phyloP scores from a whole-genome alignment of 2,888 invertebrate genomes.

The Spisula solida region DNA sequence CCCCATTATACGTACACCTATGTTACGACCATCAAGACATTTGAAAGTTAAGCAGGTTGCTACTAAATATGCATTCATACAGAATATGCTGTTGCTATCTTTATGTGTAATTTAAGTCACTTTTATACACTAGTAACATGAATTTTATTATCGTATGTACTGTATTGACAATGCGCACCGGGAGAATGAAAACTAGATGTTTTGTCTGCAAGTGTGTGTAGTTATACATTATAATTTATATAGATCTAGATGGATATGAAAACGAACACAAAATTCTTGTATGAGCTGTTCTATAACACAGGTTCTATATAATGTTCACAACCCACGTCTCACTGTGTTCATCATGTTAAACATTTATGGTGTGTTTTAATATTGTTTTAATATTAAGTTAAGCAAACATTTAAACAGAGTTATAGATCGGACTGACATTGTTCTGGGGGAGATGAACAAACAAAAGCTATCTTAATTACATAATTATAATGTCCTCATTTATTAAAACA shows the following conservation, averaged over 20 bases:
- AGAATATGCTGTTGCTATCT: background rate
- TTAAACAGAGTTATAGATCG: background rate
- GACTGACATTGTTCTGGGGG: background rate
- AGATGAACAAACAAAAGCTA: background rate
- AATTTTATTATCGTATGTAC: background rate
- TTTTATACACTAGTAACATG: conserved; percentile 12
- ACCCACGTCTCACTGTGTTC: background rate
- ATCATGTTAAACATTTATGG: no score
- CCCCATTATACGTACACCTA: background rate
- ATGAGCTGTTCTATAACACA: no score
- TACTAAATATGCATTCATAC: conserved; percentile 18
- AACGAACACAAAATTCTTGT: background rate
- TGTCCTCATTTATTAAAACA: background rate
- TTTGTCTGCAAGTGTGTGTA: background rate
- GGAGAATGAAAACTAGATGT: background rate
- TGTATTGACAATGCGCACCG: background rate
- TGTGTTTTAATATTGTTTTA: background rate
- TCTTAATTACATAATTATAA: background rate
- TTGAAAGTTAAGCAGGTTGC: background rate
- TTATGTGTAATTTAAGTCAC: conserved; percentile 27
- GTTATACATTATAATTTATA: no score
- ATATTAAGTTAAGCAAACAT: background rate
- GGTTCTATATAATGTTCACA: background rate
- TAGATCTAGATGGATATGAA: no score
- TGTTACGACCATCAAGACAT: background rate